These are phyloP conservation scores for Denticeps clupeoides DNA, from an alignment of 2,797 vertebrate species.

Conservation along the genomic window DNA sequence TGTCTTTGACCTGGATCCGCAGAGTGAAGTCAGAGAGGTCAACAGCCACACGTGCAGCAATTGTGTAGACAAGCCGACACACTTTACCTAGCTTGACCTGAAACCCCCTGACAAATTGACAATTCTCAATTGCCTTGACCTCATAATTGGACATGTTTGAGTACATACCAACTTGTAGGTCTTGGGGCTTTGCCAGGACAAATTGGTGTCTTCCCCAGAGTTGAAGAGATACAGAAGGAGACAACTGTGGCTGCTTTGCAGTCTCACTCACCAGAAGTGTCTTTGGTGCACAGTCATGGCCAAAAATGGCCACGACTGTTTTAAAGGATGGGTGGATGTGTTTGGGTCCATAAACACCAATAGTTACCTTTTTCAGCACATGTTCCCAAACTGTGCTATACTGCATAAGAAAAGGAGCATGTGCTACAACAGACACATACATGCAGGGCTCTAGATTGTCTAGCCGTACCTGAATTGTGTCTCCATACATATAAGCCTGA, in stretches of 20 bases:
- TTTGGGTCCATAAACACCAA: constrained; percentile 89
- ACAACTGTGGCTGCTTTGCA: constrained; percentile 59
- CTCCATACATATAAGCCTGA: constrained; percentile 66
- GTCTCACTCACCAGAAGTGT: constrained; percentile 78
- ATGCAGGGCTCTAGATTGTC: constrained; percentile 89
- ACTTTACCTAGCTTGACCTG: constrained; percentile 93
- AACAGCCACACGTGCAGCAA: constrained; percentile 60
- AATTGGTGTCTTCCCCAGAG: constrained; percentile 96
- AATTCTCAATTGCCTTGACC: constrained; percentile 70
- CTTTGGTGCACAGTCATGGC: constrained; percentile 88
- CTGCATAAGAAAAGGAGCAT: constrained; percentile 62
- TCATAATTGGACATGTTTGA: constrained; percentile 90
- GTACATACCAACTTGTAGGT: constrained; percentile 79
- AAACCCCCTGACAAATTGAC: constrained; percentile 74
- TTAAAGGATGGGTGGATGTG: constrained; percentile 95
- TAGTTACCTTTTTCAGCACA: constrained; percentile 80
- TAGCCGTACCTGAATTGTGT: constrained; percentile 79
- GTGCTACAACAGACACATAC: constrained; percentile 78
- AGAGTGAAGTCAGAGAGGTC: constrained; percentile 85
- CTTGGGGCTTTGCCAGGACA: constrained; percentile 71
- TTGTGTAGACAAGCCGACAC: constrained; percentile 77
- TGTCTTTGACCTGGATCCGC: constrained; percentile 81
- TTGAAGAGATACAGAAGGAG: constrained; percentile 75
- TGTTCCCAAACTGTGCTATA: constrained; percentile 85
- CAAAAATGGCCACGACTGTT: constrained; percentile 83